phyloP scores from a whole-genome alignment of 2,797 vertebrate genomes.

The Hapalemur alaotrensis region DNA sequence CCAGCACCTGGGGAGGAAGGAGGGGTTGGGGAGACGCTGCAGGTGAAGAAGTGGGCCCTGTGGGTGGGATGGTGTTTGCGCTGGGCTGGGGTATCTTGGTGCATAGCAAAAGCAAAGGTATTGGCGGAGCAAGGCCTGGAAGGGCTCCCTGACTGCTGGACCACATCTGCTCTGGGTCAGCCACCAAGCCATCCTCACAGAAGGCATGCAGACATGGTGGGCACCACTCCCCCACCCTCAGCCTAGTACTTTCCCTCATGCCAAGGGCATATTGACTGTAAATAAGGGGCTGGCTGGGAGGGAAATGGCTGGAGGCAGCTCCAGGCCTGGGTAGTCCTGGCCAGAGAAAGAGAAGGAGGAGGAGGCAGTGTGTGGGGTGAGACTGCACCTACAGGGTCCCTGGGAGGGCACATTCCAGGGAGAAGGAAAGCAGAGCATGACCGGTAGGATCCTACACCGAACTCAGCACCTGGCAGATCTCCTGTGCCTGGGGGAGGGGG shows the following conservation, averaged over 20 bases:
- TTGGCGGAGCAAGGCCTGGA: neutral
- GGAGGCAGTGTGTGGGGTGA: neutral
- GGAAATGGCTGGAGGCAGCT: neutral
- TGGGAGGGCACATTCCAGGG: neutral
- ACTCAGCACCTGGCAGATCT: neutral
- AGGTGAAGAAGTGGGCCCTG: neutral
- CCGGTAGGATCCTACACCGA: neutral
- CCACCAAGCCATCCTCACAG: neutral
- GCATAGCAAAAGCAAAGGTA: neutral
- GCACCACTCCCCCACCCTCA: neutral
- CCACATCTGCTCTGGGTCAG: neutral
- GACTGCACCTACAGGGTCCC: neutral
- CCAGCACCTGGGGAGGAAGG: neutral
- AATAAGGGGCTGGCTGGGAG: neutral
- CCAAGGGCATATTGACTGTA: conserved; percentile 23
- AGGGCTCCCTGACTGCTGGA: neutral
- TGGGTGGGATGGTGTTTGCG: no score
- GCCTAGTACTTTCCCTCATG: neutral
- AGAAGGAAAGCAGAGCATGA: neutral
- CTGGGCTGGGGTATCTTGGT: neutral
- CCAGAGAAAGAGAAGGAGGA: neutral
- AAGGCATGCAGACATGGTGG: neutral
- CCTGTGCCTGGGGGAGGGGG: neutral
- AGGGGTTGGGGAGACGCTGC: neutral
- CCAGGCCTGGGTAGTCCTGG: neutral